Evolutionary conservation across 2,888 invertebrate species (phyloP), one percentile per base, ranked within the genome.

Genomic region (Allacma fusca): DNA sequence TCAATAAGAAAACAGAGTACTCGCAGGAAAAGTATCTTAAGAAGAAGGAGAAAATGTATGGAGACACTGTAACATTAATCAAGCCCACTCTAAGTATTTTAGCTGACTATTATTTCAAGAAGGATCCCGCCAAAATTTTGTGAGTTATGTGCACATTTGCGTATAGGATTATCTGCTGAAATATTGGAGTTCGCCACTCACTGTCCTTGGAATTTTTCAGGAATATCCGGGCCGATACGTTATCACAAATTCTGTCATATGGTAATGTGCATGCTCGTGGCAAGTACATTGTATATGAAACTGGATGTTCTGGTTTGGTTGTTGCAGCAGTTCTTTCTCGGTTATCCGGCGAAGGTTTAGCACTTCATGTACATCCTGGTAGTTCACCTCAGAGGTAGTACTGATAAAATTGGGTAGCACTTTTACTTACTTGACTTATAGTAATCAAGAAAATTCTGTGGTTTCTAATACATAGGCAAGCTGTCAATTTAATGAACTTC

Each of bases 31-130:
- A 98, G 86, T 98, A 98, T 87, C 89, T 98, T 64, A 93, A 93
- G 85, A 98, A 98, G 86, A 99, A 99, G 87, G 94, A 95, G 85
- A 93, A 93, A 84, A 98, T 98, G 87, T 98, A 97, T 87, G 93
- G 92, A 85, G 94, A 94, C 85, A 93, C 91, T 85, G 88, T 96
- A 21, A 92, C 92, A 82, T 90, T 98, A 69, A 88, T 93, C 5
- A 91, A 90, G 85, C 97, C 98, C 0, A 94, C 91, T 50, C 89
- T 97, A 77, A 89, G 95, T 67, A 88, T 94, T n/a, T 87, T 98
- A 65, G 89, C 92, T 24, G 94, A 96, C 84, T 93, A 96, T 85
- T 94, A 94, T 87, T 94, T 93, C 85, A 90, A 91, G 73, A 91
- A 93, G 85, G 94, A 94, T 85, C 91, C 94, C 0, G 88, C 88